phyloP scores from a whole-genome alignment of 2,797 vertebrate species.

The Megaceryle alcyon region DNA sequence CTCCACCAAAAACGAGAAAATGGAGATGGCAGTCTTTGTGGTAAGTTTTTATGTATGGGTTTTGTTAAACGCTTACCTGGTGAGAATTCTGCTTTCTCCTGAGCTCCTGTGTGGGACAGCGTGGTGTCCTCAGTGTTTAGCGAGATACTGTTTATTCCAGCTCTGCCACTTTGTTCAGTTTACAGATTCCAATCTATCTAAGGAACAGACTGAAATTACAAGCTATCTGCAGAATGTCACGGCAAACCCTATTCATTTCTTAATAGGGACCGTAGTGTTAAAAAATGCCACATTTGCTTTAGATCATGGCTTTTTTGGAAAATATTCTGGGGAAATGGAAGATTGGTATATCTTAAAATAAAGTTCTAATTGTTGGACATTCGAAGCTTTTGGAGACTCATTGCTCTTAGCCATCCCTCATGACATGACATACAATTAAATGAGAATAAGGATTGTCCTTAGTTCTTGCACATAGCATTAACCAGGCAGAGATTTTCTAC shows the following conservation, averaged over 20 bases:
- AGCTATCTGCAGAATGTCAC: background rate
- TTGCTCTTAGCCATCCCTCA: background rate
- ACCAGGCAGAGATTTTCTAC: background rate
- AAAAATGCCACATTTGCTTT: background rate
- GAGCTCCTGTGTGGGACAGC: background rate
- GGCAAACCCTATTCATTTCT: background rate
- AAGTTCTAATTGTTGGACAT: background rate
- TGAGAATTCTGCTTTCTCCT: background rate
- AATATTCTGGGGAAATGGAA: background rate
- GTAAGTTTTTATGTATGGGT: slow-evolving; percentile 58
- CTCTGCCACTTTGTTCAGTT: background rate
- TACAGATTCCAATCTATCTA: background rate
- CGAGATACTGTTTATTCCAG: background rate
- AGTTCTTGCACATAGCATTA: background rate
- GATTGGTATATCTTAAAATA: background rate
- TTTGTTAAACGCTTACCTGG: background rate
- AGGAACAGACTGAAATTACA: background rate
- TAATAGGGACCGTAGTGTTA: background rate
- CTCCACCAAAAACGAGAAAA: slow-evolving; percentile 79
- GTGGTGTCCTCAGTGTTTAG: background rate
- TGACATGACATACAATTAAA: background rate
- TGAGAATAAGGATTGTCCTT: background rate
- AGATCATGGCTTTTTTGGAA: background rate
- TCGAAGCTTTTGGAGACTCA: background rate
- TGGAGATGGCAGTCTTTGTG: slow-evolving; percentile 80